Conservation (phyloP, 2,888 invertebrate genomes). For the Drosophila subsilvestris region DNA sequence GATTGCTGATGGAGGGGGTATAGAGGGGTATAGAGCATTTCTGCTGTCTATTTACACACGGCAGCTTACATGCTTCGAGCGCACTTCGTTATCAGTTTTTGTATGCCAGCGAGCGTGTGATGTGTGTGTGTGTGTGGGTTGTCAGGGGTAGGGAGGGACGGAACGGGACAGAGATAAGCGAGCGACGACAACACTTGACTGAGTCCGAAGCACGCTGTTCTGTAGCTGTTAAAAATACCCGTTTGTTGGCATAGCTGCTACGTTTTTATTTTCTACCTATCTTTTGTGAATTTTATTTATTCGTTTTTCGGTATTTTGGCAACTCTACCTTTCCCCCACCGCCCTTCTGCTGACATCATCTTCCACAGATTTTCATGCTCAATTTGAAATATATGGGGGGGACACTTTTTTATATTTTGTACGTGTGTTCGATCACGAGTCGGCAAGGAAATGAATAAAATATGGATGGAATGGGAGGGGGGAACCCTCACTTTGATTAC, state of each 20-base stretch:
- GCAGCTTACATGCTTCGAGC: constrained; percentile 38
- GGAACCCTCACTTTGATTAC: not conserved
- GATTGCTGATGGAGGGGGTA: not conserved
- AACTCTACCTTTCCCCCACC: constrained; percentile 1
- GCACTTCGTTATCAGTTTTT: constrained; percentile 56
- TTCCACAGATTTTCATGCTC: constrained; percentile 5
- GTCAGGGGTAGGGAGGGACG: not conserved
- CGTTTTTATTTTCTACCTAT: constrained; percentile 14
- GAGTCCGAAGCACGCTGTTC: constrained; percentile 9
- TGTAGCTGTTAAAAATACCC: constrained; percentile 48
- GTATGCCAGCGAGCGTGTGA: constrained; percentile 5
- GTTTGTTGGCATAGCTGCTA: constrained; percentile 47
- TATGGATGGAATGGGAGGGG: not conserved
- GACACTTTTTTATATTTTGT: constrained; percentile 1
- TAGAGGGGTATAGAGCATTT: constrained; percentile 7
- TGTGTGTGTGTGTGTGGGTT: constrained; percentile 13
- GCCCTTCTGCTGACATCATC: constrained; percentile 36
- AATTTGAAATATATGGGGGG: not conserved
- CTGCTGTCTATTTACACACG: constrained; percentile 43
- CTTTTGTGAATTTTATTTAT: constrained; percentile 6
- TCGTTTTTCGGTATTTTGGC: constrained; percentile 30
- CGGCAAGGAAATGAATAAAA: not conserved
- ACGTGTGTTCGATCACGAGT: not conserved
- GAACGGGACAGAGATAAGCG: constrained; percentile 56
- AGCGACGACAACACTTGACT: constrained; percentile 47